Base-by-base conservation (phyloP, 2,888 invertebrate species). In the Polyploca ridens region DNA sequence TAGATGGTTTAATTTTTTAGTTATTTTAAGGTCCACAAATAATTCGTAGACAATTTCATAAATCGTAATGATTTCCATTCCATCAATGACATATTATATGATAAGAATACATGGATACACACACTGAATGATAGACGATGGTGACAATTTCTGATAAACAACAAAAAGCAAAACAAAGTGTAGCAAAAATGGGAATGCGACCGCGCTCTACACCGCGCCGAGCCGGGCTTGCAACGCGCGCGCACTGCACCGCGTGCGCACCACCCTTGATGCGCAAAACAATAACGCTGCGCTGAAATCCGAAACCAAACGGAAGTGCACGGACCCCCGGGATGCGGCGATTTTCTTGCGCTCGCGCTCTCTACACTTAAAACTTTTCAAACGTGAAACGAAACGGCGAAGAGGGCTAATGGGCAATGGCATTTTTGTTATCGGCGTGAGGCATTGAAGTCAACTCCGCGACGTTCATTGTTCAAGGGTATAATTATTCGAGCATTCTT, bases 271-370 rank as follows among this genome's bases (percentile, higher is more conserved):
- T 71, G 86, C 79, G 73, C 83, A 81, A 88, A 86, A 92, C 91
- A 91, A 92, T 87, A 74, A 75, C 81, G 68, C 76, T 72, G 81
- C 79, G 70, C 70, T 73, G 93, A 83, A 93, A 94, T 81, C 70
- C 78, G 90, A 94, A 86, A 91, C 93, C 86, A 76, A 93, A 86
- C 94, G 93, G 94, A 93, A 93, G 91, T 89, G 84, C 86, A 77
- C 84, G 87, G 88, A 90, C 91, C 93, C 93, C 93, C 81, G 88
- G 81, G 85, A 88, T 85, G 90, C 81, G 86, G 83, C 85, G 87
- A 90, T 90, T 92, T 93, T 92, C 93, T 92, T 92, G 89, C 88
- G 85, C 86, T 84, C 85, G 89, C 89, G 86, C 85, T 77, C 79
- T 81, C 72, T 77, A 82, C 82, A 83, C 81, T 86, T 82, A 75